Conservation (phyloP, 2,888 invertebrate species). For the Archips xylosteana region DNA sequence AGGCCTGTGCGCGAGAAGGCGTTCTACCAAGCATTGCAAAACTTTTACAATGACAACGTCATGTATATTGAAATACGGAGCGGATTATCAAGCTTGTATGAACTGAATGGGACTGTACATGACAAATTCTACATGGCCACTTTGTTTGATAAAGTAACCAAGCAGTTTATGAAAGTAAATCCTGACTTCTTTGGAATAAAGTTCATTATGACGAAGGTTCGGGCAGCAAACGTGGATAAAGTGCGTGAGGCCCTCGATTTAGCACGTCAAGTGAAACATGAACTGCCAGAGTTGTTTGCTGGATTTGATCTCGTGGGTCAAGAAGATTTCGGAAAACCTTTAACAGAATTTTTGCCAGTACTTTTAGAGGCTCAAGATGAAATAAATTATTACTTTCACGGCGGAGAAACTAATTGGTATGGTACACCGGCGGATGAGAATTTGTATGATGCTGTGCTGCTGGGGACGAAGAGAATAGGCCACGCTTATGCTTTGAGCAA, state of each 20-base stretch:
- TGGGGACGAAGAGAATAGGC: slow-evolving; percentile 91
- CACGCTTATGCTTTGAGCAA: slow-evolving; percentile 91
- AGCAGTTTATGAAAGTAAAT: slow-evolving; percentile 85
- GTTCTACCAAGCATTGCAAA: slow-evolving; percentile 86
- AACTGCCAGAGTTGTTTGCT: slow-evolving; percentile 88
- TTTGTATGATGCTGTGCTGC: slow-evolving; percentile 90
- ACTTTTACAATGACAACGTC: slow-evolving; percentile 89
- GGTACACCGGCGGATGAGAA: slow-evolving; percentile 89
- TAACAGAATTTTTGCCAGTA: slow-evolving; percentile 85
- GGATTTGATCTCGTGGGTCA: slow-evolving; percentile 94
- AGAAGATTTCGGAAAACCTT: slow-evolving; percentile 89
- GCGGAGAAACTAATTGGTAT: slow-evolving; percentile 92
- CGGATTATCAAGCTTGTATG: slow-evolving; percentile 86
- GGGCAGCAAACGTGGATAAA: slow-evolving; percentile 60
- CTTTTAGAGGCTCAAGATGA: slow-evolving; percentile 79
- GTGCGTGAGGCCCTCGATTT: slow-evolving; percentile 71
- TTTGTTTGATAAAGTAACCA: slow-evolving; percentile 83
- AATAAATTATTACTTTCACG: slow-evolving; percentile 90
- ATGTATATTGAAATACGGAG: slow-evolving; percentile 89
- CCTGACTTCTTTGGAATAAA: slow-evolving; percentile 89
- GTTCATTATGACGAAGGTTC: slow-evolving; percentile 83
- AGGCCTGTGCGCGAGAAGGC: slow-evolving; percentile 87
- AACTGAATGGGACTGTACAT: slow-evolving; percentile 86
- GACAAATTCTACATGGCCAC: slow-evolving; percentile 80
- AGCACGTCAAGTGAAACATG: slow-evolving; percentile 67